Evolutionary conservation across 2,113 vertebrate genomes (phyloP).

Genomic region (Mesocricetus auratus): DNA sequence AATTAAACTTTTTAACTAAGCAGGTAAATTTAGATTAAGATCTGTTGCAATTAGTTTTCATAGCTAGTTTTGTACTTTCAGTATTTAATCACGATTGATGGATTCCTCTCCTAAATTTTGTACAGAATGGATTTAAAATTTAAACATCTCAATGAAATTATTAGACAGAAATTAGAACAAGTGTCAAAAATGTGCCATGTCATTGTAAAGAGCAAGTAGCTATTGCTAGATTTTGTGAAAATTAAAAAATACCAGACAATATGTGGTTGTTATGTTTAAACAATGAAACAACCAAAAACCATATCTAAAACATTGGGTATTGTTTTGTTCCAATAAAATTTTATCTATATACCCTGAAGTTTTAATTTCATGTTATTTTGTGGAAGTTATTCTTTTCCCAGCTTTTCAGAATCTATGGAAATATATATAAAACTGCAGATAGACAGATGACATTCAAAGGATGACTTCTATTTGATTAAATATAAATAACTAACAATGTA

Average conservation of each 20-base stretch:
- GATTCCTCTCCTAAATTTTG: not conserved
- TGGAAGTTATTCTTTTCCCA: not conserved
- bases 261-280: not conserved
- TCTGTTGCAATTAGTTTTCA: not conserved
- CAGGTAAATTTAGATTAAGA: not conserved
- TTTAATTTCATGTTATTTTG: conserved; percentile 11
- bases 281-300: not conserved
- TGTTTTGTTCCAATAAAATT: not conserved
- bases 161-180: not conserved
- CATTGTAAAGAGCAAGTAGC: not conserved
- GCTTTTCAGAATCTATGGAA: not conserved
- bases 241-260: not conserved
- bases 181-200: not conserved
- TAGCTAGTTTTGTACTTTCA: not conserved
- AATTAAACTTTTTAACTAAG: not conserved
- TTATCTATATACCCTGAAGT: not conserved
- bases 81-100: not conserved
- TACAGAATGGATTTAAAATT: not conserved
- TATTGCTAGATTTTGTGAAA: not conserved
- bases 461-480: not conserved
- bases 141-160: not conserved
- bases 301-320: not conserved
- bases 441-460: not conserved
- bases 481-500: not conserved
- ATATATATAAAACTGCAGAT: not conserved